Evolutionary conservation across 2,113 vertebrate genomes (phyloP).

Genomic region (Cnemophilus loriae): DNA sequence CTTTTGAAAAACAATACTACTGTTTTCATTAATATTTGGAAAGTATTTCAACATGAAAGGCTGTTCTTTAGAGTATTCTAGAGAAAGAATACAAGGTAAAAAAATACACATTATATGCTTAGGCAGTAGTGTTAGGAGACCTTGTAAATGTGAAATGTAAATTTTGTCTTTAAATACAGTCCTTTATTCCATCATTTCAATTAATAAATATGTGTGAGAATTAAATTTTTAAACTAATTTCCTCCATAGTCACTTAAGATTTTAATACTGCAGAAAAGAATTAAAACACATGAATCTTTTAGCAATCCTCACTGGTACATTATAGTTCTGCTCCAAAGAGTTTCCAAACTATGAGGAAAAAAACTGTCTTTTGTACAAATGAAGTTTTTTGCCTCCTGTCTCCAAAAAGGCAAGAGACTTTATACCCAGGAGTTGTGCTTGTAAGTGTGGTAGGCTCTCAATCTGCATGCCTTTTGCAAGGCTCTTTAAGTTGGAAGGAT

Average conservation of each 20-base stretch:
- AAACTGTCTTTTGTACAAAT: accelerated
- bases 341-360: background rate
- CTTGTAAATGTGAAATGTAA: background rate
- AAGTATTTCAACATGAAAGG: background rate
- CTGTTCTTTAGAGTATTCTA: background rate
- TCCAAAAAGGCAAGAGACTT: background rate
- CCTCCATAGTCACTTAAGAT: background rate
- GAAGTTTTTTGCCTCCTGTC: background rate
- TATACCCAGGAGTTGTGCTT: background rate
- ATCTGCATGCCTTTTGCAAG: background rate
- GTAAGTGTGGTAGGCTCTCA: background rate
- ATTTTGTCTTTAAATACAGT: background rate
- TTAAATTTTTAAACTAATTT: conserved; percentile 5
- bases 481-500: background rate
- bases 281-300: background rate
- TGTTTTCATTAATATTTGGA: background rate
- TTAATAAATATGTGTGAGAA: background rate
- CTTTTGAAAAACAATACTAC: background rate
- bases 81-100: background rate
- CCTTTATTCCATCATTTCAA: background rate
- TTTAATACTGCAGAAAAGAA: background rate
- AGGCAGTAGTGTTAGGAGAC: background rate
- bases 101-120: background rate
- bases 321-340: background rate
- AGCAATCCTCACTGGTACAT: background rate